phyloP scores from a whole-genome alignment of 1,140 invertebrate species.

The Bombus pascuorum region DNA sequence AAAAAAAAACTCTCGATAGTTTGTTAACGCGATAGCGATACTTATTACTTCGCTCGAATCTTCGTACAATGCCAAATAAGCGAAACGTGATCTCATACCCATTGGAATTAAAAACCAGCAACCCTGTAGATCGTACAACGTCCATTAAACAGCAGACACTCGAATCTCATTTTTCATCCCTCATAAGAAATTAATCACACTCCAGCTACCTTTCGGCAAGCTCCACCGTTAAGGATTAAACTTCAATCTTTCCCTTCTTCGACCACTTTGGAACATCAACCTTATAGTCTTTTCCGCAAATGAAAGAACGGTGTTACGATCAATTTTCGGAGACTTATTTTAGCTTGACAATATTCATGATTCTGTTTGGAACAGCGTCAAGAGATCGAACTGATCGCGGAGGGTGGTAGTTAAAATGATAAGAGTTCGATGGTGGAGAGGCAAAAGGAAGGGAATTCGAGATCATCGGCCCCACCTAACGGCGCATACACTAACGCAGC shows the following conservation, averaged over 20 bases:
- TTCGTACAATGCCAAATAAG: not conserved
- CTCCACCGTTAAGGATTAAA: not conserved
- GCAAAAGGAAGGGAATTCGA: constrained; percentile 47
- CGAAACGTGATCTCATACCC: not conserved
- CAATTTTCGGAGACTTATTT: constrained; percentile 7
- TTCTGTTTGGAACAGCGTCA: constrained; percentile 28
- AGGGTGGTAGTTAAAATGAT: constrained; percentile 6
- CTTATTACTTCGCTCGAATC: too few species aligned
- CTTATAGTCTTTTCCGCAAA: not conserved
- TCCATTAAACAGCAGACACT: not conserved
- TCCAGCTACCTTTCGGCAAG: not conserved
- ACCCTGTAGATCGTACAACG: too few species aligned
- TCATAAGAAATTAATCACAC: not conserved
- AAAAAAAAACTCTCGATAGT: too few species aligned
- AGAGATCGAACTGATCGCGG: not conserved
- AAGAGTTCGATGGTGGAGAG: not conserved
- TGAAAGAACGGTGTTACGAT: not conserved
- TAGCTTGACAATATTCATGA: constrained; percentile 31
- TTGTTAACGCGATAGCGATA: too few species aligned
- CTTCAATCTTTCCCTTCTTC: not conserved
- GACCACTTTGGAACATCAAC: not conserved
- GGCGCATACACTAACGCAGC: constrained; percentile 13
- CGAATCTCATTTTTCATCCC: not conserved
- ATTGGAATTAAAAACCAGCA: not conserved
- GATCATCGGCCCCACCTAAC: constrained; percentile 67